Base-by-base conservation (phyloP, 37 sponge, comb jelly and placozoan species). In the Halisarca cf. caerulea region DNA sequence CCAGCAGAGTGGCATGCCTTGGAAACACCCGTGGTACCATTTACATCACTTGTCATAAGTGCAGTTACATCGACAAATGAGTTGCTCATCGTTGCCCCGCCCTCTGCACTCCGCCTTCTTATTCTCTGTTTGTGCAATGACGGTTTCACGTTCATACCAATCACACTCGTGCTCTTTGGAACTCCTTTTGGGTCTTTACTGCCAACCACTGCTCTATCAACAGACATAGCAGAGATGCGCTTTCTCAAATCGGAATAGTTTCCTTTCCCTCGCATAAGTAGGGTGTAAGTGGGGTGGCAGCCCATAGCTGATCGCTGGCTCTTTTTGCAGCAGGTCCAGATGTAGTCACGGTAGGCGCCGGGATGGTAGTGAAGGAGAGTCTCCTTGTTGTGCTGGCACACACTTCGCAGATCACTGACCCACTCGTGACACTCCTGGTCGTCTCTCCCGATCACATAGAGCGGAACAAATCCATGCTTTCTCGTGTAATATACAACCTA, bases 341-440 rank as follows among this genome's bases (percentile, higher is more conserved):
- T 71, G 47, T 18, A 57, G 81, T 60, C 89, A 23, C 62, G 35
- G 42, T 83, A 47, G 43, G 87, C 81, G 0, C 93, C 93, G 11
- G 93, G 90, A 62, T 92, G 93, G 84, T 81, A 89, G 61, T 92
- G 90, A 90, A 92, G 86, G 59, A 92, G 66, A 89, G 89, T 92
- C 64, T 92, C 93, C 60, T 61, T 42, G 74, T 92, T 92, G 85
- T 85, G 71, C 47, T 87, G 84, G 62, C 93, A 92, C 0, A 61
- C 90, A 39, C 86, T 74, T 39, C 93, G 89, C 33, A 92, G 58
- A 0, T 81, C 58, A 0, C 80, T 21, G 59, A 92, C 83, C 93
- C 93, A 92, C 9, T 89, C 93, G 4, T 70, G 51, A 43, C 84
- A 80, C 69, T 92, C 85, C 15, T 7, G 38, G 47, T 62, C 80